Base-by-base conservation (phyloP, 2,888 invertebrate species). In the Helleia helle region DNA sequence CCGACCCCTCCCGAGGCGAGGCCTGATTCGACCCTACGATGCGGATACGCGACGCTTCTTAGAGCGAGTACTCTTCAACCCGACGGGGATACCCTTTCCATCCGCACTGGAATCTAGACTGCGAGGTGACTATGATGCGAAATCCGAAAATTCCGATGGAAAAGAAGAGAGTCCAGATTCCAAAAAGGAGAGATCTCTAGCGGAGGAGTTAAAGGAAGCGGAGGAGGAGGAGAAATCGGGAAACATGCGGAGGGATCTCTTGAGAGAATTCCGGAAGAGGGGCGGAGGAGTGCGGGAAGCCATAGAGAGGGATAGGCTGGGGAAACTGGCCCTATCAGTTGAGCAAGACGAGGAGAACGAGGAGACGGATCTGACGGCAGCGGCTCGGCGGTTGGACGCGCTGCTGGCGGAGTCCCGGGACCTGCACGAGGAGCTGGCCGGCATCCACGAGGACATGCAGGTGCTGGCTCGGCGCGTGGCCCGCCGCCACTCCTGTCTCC, bases 401-500 rank as follows among this genome's bases (percentile, higher is more conserved):
- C 62, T 86, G 65, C 67, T 84, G 54, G 75, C 69, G 31, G 84
- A 84, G 65, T 80, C 83, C 6, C 64, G 80, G 13, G 67, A 64
- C 42, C 68, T 86, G 52, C 83, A 81, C 67, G 67, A 60, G 50
- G 77, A 83, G 68, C 65, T 86, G 59, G 75, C 77, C 6, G 79
- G 67, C 58, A 85, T 85, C 59, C 79, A 81, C 53, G 68, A 72
- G 46, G 85, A 85, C 72, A 73, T 86, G 65, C 84, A 86, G 80
- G 86, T 86, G 83, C 83, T 84, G 70, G 77, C 72, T 49, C 69
- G 71, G 55, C 83, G 83, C 67, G 65, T 71, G 62, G 58, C 71
- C 48, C 69, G 70, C 66, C 63, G 64, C 53, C 66, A 69, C 59
- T 59, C 62, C 62, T 79, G 64, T 53, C 66, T 69, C 59, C 59